These are phyloP conservation scores for Micrastur ruficollis DNA, from an alignment of 2,797 vertebrate species.

Conservation along the genomic window DNA sequence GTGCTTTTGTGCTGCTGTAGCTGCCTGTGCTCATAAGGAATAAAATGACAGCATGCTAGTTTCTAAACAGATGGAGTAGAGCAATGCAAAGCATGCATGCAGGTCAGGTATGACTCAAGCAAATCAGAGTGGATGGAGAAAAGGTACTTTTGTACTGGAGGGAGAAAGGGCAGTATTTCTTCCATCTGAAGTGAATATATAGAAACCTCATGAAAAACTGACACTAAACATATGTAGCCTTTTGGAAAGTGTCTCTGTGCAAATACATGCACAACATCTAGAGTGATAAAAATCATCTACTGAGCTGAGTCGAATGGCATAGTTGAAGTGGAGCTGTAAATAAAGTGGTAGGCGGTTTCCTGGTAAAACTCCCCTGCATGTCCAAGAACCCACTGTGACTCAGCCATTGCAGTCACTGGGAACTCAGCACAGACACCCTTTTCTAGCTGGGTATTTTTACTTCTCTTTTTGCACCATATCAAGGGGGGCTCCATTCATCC, in stretches of 20 bases:
- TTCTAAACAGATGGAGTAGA: background rate
- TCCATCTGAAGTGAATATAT: background rate
- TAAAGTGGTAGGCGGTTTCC: slow-evolving; percentile 64
- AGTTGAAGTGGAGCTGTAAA: slow-evolving; percentile 50
- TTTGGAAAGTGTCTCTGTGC: slow-evolving; percentile 32
- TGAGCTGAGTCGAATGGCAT: slow-evolving; percentile 30
- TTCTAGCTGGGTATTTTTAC: slow-evolving; percentile 27
- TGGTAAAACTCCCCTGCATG: slow-evolving; percentile 62
- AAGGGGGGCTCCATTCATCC: slow-evolving; percentile 15
- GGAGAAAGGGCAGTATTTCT: background rate
- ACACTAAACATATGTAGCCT: background rate
- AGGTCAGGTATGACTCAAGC: background rate
- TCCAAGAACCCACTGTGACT: slow-evolving; percentile 58
- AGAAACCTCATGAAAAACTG: slow-evolving; percentile 2
- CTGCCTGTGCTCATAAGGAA: background rate
- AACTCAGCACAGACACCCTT: slow-evolving; percentile 21
- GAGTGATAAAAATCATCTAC: slow-evolving; percentile 54
- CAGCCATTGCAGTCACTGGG: slow-evolving; percentile 39
- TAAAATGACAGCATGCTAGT: background rate
- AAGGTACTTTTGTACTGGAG: background rate
- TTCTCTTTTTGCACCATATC: slow-evolving; percentile 36
- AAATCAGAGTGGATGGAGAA: background rate
- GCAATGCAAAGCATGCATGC: background rate
- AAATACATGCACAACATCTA: slow-evolving; percentile 10
- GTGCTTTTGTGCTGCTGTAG: background rate